phyloP scores from a whole-genome alignment of 2,113 vertebrate species.

The Pygoscelis adeliae region DNA sequence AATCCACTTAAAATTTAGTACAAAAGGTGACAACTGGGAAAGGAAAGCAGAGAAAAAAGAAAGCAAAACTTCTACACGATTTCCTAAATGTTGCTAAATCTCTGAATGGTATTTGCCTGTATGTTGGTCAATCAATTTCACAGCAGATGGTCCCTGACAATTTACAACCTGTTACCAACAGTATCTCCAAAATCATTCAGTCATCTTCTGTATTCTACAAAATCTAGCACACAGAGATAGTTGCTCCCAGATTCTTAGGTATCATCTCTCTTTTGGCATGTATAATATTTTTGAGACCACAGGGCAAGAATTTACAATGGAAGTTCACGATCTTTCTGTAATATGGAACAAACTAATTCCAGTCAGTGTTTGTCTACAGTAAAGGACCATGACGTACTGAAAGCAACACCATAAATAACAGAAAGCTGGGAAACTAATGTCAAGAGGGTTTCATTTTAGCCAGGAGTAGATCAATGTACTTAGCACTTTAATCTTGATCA shows the following conservation, averaged over 20 bases:
- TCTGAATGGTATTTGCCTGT: background rate
- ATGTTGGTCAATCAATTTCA: background rate
- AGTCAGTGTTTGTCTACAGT: background rate
- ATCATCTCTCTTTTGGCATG: background rate
- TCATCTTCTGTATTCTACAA: background rate
- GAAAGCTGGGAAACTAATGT: background rate
- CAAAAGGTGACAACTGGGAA: background rate
- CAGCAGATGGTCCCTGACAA: conserved; percentile 30
- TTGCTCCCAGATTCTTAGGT: background rate
- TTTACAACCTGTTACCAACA: conserved; percentile 4
- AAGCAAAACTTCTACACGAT: background rate
- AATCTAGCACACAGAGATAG: background rate
- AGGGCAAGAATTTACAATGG: background rate
- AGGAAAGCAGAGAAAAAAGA: background rate
- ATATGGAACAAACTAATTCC: background rate
- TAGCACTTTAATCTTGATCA: background rate
- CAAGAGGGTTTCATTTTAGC: background rate
- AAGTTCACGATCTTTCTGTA: background rate
- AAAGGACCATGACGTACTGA: background rate
- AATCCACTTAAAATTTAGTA: background rate
- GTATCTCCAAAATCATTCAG: background rate
- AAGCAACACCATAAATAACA: background rate
- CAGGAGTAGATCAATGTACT: background rate
- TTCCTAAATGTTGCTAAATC: background rate
- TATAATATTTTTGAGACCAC: background rate